Percentiles rank a stretch among this genome's conserved stretches.
Conservation (phyloP, 2,888 invertebrate genomes). For the Herminia tarsipennalis region DNA sequence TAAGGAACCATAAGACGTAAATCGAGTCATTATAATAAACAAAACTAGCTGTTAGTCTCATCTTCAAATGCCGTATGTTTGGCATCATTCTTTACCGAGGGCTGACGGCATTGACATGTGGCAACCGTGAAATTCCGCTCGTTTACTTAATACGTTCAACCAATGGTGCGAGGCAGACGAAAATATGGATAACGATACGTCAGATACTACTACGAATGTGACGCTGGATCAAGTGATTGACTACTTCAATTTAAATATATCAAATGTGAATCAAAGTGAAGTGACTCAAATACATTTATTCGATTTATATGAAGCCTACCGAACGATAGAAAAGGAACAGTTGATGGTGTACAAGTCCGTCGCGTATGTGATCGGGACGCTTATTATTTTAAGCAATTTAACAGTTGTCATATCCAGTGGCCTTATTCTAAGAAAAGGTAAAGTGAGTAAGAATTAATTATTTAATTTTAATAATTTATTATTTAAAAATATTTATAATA, state of each 20-base stretch:
- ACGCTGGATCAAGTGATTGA: constrained; percentile 56
- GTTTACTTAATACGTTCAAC: constrained; percentile 17
- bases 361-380: constrained; percentile 82
- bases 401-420: constrained; percentile 89
- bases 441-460: neutral
- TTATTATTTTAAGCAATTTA: constrained; percentile 86
- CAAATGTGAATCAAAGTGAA: constrained; percentile 63
- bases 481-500: neutral
- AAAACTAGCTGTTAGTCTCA: constrained; percentile 63
- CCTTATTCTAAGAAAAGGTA: constrained; percentile 87
- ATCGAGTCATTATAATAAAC: constrained; percentile 59
- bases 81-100: constrained; percentile 59
- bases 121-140: constrained; percentile 14
- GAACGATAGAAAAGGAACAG: constrained; percentile 67
- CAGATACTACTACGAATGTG: constrained; percentile 45
- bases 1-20: constrained; percentile 65
- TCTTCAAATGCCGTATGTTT: constrained; percentile 60
- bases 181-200: constrained; percentile 40
- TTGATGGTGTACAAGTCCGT: constrained; percentile 81
- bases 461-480: neutral
- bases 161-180: constrained; percentile 23
- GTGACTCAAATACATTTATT: constrained; percentile 53
- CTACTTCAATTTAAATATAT: constrained; percentile 56
- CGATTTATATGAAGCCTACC: constrained; percentile 69
- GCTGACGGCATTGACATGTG: constrained; percentile 63